Conservation (phyloP, 1,140 invertebrate genomes). For the Hyles vespertilio region DNA sequence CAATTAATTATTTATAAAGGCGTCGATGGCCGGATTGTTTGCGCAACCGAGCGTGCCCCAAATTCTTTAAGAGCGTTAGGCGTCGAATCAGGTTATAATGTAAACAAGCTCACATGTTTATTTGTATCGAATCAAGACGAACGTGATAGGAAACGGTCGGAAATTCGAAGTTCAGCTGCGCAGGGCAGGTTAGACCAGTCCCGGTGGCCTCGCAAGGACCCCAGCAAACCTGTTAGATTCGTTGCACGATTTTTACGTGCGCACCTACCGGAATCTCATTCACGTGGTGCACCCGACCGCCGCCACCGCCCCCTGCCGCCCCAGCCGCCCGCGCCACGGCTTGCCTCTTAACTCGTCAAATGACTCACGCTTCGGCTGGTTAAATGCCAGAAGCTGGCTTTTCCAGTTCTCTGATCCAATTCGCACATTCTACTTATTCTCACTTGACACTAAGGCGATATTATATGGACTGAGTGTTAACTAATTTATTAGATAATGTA, state of each 20-base stretch:
- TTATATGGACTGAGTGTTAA: constrained; percentile 18
- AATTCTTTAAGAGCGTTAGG: constrained; percentile 10
- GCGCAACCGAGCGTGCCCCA: constrained; percentile 10
- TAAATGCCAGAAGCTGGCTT: constrained; percentile 70
- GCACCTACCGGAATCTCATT: constrained; percentile 74
- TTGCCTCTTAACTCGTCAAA: constrained; percentile 70
- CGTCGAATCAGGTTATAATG: constrained; percentile 15
- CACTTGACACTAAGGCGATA: constrained; percentile 34
- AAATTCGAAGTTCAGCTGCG: constrained; percentile 70
- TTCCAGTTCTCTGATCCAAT: constrained; percentile 69
- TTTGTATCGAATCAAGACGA: constrained; percentile 42
- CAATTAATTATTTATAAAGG: constrained; percentile 61
- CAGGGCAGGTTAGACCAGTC: constrained; percentile 75
- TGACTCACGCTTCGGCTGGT: constrained; percentile 67
- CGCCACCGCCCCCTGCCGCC: constrained; percentile 33
- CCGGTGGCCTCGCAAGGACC: constrained; percentile 72
- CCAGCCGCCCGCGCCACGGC: constrained; percentile 39
- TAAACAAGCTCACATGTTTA: constrained; percentile 42
- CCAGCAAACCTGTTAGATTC: constrained; percentile 75
- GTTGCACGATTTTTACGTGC: constrained; percentile 75
- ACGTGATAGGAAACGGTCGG: constrained; percentile 66
- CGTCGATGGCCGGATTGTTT: constrained; percentile 20
- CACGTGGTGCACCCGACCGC: constrained; percentile 61
- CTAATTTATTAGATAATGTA: constrained; percentile 22
- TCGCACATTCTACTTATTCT: constrained; percentile 53